Conservation (phyloP, 2,797 vertebrate genomes). For the Eidolon dupreanum region DNA sequence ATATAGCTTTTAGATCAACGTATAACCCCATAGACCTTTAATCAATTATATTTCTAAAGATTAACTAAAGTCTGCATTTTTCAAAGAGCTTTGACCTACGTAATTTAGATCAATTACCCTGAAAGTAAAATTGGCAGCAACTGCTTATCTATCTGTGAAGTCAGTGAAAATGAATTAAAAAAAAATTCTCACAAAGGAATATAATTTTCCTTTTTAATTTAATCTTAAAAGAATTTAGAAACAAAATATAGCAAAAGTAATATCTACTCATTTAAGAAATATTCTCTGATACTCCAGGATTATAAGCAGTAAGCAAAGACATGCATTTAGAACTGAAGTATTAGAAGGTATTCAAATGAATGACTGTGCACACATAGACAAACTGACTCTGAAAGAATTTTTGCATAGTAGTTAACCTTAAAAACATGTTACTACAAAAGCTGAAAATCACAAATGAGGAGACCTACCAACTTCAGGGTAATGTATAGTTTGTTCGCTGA, state of each 20-base stretch:
- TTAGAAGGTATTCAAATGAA: slow-evolving; percentile 4
- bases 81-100: slow-evolving; percentile 53
- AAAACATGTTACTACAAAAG: neutral
- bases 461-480: neutral
- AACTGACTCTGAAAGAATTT: neutral
- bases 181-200: neutral
- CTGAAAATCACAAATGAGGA: neutral
- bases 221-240: slow-evolving; percentile 26
- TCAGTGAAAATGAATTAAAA: neutral
- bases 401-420: neutral
- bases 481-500: neutral
- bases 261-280: slow-evolving; percentile 12
- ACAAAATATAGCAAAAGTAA: neutral
- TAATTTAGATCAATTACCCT: slow-evolving; percentile 69
- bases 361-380: neutral
- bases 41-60: slow-evolving; percentile 58
- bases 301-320: slow-evolving; percentile 8
- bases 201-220: slow-evolving; percentile 27
- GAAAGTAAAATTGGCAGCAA: slow-evolving; percentile 58
- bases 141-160: slow-evolving; percentile 61
- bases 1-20: slow-evolving; percentile 1
- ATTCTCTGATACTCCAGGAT: neutral
- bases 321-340: slow-evolving; percentile 37
- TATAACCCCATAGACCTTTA: slow-evolving; percentile 18
- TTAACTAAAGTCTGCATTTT: slow-evolving; percentile 46